A percentile compares a stretch with the other conserved stretches of the same genome.
These are phyloP conservation scores for Agrypnia vestita DNA, from an alignment of 1,140 invertebrate genomes.

Conservation along the genomic window DNA sequence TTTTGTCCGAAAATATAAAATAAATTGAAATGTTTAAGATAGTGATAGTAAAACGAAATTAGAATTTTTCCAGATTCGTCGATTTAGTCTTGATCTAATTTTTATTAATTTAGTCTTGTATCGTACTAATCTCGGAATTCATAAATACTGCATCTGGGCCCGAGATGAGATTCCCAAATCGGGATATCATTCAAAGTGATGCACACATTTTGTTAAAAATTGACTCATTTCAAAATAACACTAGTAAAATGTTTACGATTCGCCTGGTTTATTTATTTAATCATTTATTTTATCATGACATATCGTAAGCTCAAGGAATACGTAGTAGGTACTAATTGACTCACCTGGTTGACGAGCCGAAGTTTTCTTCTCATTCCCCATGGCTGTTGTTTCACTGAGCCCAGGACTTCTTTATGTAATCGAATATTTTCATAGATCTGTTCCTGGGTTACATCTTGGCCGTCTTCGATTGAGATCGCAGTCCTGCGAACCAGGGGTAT, in stretches of 20 bases:
- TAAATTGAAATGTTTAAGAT: no score
- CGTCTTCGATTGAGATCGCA: constrained; percentile 83
- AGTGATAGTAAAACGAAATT: no score
- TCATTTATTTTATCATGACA: not conserved
- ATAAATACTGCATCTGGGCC: no score
- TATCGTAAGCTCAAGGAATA: no score
- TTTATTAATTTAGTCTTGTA: no score
- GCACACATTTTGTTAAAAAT: not conserved
- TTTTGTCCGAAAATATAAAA: no score
- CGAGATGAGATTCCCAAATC: no score
- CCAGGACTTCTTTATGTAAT: constrained; percentile 94
- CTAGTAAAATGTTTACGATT: not conserved
- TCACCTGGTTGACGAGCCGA: constrained; percentile 83
- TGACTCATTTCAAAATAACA: not conserved
- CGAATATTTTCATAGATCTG: constrained; percentile 93
- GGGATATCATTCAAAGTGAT: no score
- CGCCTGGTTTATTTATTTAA: no score
- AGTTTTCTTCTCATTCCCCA: constrained; percentile 91
- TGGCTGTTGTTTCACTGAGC: constrained; percentile 90
- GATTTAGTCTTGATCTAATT: no score
- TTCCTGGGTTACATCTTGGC: constrained; percentile 80
- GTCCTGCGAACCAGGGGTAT: constrained; percentile 73
- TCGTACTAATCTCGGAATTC: no score
- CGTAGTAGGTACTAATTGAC: not conserved
- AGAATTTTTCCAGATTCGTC: no score